A percentile compares a stretch with the other conserved stretches of the same genome.
Evolutionary conservation across 2,113 vertebrate species (phyloP).

Genomic region (Furnarius figulus): DNA sequence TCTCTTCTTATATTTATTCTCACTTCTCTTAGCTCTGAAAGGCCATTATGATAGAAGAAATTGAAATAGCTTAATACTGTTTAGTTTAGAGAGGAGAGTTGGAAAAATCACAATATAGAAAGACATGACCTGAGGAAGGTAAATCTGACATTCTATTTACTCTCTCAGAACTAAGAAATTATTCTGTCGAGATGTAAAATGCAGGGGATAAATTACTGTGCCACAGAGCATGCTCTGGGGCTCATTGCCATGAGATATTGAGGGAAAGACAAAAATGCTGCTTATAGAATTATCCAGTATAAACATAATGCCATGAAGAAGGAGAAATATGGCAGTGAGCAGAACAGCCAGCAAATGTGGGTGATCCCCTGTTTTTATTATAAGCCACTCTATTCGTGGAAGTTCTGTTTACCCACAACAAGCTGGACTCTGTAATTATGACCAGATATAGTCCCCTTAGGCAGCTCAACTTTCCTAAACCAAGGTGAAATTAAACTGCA

Average conservation of each 20-base stretch:
- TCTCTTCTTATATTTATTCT: slow-evolving; percentile 19
- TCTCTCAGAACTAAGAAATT: slow-evolving; percentile 50
- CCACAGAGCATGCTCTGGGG: background rate
- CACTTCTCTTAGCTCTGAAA: slow-evolving; percentile 4
- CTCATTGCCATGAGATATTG: background rate
- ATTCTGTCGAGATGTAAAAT: slow-evolving; percentile 47
- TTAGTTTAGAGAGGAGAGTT: slow-evolving; percentile 26
- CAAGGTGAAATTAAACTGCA: background rate
- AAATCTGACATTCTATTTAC: slow-evolving; percentile 56
- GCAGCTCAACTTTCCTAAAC: background rate
- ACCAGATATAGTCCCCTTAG: background rate
- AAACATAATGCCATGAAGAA: background rate
- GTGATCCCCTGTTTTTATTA: background rate
- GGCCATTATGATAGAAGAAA: slow-evolving; percentile 45
- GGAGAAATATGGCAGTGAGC: background rate
- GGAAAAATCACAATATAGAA: slow-evolving; percentile 21
- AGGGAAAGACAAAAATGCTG: slow-evolving; percentile 34
- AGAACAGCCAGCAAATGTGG: background rate
- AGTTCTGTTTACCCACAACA: background rate
- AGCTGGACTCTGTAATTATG: background rate
- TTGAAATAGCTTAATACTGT: slow-evolving; percentile 45
- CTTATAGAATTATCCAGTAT: slow-evolving; percentile 5
- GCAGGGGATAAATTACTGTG: slow-evolving; percentile 35
- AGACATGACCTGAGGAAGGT: slow-evolving; percentile 40
- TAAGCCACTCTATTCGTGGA: background rate